Conservation (phyloP, 2,797 vertebrate species). For the Paramormyrops hopkinsi region DNA sequence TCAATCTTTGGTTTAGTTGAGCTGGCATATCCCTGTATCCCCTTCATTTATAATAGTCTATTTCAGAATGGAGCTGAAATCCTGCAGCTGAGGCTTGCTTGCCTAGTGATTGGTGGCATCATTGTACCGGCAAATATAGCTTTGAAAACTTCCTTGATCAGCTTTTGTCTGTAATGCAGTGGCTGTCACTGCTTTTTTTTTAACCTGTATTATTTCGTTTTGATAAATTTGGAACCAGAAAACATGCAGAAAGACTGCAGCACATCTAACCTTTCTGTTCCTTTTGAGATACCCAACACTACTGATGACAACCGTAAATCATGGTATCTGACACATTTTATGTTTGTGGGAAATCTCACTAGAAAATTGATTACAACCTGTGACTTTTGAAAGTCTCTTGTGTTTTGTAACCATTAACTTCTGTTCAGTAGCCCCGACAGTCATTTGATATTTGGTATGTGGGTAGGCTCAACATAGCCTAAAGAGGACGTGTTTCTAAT, state of each 20-base stretch:
- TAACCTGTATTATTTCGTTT: neutral
- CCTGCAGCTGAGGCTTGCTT: neutral
- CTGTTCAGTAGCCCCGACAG: neutral
- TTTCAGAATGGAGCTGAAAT: neutral
- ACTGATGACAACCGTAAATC: neutral
- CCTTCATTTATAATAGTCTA: neutral
- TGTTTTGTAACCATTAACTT: neutral
- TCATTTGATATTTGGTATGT: constrained; percentile 43
- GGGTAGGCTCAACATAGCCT: constrained; percentile 25
- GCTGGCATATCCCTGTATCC: neutral
- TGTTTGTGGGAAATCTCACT: neutral
- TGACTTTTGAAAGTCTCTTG: neutral
- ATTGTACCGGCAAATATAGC: neutral
- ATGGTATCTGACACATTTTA: neutral
- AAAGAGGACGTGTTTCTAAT: constrained; percentile 29
- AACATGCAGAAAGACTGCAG: neutral
- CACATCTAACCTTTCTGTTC: neutral
- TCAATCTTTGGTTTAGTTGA: neutral
- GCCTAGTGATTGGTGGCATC: neutral
- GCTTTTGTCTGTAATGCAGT: neutral
- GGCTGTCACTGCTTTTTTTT: neutral
- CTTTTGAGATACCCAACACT: neutral
- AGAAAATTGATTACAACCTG: neutral
- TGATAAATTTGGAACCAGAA: neutral
- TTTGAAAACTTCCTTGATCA: neutral